A percentile compares a stretch with the other conserved stretches of the same genome.
These are phyloP conservation scores for Ormyrus thymus DNA, from an alignment of 2,888 invertebrate species.

Conservation along the genomic window DNA sequence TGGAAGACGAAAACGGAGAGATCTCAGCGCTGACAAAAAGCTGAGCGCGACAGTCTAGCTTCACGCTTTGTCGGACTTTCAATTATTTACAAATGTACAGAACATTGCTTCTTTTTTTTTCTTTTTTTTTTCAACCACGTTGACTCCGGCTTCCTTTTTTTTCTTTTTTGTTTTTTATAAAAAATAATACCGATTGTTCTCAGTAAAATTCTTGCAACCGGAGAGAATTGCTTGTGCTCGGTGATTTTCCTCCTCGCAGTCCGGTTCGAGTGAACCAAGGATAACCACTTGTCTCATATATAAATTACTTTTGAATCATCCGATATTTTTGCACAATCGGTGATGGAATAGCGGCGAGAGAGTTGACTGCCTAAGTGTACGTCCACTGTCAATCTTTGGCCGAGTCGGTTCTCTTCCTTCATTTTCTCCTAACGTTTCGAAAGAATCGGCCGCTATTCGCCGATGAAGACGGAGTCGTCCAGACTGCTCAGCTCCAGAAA, in stretches of 20 bases:
- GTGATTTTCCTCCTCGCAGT: constrained; percentile 35
- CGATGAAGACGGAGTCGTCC: constrained; percentile 70
- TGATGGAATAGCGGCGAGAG: not conserved
- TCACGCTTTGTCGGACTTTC: not conserved
- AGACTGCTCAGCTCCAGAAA: constrained; percentile 71
- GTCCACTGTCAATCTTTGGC: constrained; percentile 1
- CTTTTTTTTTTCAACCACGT: no score
- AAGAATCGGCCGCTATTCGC: constrained; percentile 31
- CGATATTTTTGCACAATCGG: not conserved
- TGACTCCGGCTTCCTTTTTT: no score
- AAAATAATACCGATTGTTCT: constrained; percentile 17
- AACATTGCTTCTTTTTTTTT: not conserved
- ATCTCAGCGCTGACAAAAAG: not conserved
- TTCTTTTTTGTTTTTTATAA: no score
- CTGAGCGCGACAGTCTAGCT: not conserved
- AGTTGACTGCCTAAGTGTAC: not conserved
- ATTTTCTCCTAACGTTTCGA: not conserved
- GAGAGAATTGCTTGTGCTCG: constrained; percentile 23
- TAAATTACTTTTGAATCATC: constrained; percentile 32
- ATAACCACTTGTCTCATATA: constrained; percentile 29
- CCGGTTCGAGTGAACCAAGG: constrained; percentile 46
- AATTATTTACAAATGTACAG: constrained; percentile 46
- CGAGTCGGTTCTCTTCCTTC: not conserved
- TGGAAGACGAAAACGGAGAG: not conserved
- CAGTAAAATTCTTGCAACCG: constrained; percentile 10